Base-by-base conservation (phyloP, 2,888 invertebrate genomes). In the Lumbricus terrestris region DNA sequence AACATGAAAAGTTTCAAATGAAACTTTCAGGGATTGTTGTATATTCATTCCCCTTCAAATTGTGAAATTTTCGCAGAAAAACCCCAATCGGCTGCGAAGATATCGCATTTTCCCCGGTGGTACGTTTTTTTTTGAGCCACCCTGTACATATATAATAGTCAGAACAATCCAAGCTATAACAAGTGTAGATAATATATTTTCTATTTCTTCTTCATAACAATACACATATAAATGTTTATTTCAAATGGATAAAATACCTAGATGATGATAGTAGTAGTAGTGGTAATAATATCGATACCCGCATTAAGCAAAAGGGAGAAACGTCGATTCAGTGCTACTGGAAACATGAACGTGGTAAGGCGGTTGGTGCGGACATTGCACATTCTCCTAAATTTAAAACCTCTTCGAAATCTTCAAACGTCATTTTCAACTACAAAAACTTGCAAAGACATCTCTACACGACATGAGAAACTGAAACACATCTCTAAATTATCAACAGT, bases 251-350 rank as follows among this genome's bases (percentile, higher is more conserved):
- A 35, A 38, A 38, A 37, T 37, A 38, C 35, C 37, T 38, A 38
- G 38, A 88, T 35, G 23, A 35, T 83, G 16, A 20, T 85, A 33
- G 33, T 47, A 47, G 18, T n/a, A n/a, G n/a, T n/a, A n/a, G n/a
- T n/a, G n/a, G n/a, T 88, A 37, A 33, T 88, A 88, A 88, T 69
- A 69, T 69, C 69, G n/a, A 69, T n/a, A 69, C 69, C 69, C 69
- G 69, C 69, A 8, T 69, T 69, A 69, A 69, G 69, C 29, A 69
- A n/a, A n/a, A n/a, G 8, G 69, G 69, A 69, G 15, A 69, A 69
- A n/a, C 69, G 69, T 6, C 8, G n/a, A 69, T n/a, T 69, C n/a
- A n/a, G 69, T 29, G n/a, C 69, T 69, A 69, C n/a, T 69, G 69
- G 69, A 69, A 69, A 69, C 6, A n/a, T n/a, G 29, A n/a, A 69